Evolutionary conservation across 2,797 vertebrate genomes (phyloP), one percentile per base, ranked within the genome.

Genomic region (Adrianichthys oophorus): DNA sequence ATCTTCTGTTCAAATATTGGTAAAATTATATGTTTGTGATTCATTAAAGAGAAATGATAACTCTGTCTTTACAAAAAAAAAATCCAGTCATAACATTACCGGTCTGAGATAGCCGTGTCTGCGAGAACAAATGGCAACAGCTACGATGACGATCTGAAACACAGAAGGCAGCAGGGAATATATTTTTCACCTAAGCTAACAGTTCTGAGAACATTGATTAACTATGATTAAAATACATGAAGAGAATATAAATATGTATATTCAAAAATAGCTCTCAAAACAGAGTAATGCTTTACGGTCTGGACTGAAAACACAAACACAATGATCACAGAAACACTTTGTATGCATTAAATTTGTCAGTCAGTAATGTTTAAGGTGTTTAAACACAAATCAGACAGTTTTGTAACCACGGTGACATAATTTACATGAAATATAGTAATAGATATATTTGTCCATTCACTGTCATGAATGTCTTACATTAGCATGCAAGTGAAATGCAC

Each of bases 341-440:
- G 37, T 59, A 29, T 48, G 59, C 59, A 49, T 48, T 58, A 49
- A 37, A 79, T 78, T 14, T 65, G 48, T 64, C 43, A 74, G 70
- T 62, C 61, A 68, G 76, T 61, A 65, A 44, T 6, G 32, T 32
- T 71, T 61, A 13, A 12, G 46, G 48, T 47, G 41, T 53, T 16
- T 15, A 16, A 32, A 18, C 52, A 52, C 60, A 7, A 65, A 40
- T 46, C 57, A 73, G 78, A 74, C 61, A 72, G 62, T 61, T 63
- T 54, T 57, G 23, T 79, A 56, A 75, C 74, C 54, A 65, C 23
- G 43, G 52, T 59, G 69, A 71, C 64, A 44, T 57, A 43, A 17
- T 79, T 77, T 43, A 63, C 66, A 48, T 76, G 49, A 70, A 79
- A 77, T 59, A 72, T 60, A 47, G 58, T 53, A 62, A 72, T 64